Evolutionary conservation across 2,888 invertebrate species (phyloP), one percentile per base, ranked within the genome.

Genomic region (Phyllotreta cruciferae): DNA sequence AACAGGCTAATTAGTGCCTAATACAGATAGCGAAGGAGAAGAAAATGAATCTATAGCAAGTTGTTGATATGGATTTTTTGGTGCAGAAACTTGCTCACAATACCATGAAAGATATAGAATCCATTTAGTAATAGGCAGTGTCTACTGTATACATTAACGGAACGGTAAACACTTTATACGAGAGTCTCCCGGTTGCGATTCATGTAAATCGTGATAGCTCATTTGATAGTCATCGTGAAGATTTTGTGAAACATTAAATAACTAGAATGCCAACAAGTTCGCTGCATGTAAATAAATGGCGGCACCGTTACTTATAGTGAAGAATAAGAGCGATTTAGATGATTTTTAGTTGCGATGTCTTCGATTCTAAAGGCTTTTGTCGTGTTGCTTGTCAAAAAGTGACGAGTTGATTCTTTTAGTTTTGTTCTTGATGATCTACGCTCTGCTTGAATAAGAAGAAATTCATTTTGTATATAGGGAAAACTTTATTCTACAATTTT

Each of bases 221-320:
- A 36, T 11, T 39, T 54, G 63, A 58, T 63, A 57, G 57, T 35
- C 58, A 58, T 63, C 58, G 58, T 37, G 39, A 58, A 63, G 63
- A 63, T 63, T 63, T 56, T 63, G 47, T 63, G 54, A 58, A 63
- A 63, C 54, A 60, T 60, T 52, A 60, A 60, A 60, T 52, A 60
- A 52, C 60, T 53, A 42, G 53, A 60, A 53, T 60, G 44, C 52
- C 60, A 60, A 53, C 58, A 58, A 38, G 34, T 34, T 35, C 53
- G 37, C 62, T 56, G 52, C 56, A 62, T 58, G 52, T 60, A 60
- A 63, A 58, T 63, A 58, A 63, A 58, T 63, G 52, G 45, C 36
- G 8, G 53, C 54, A 49, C 63, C 63, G 63, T 63, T 63, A 63
- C 14, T 13, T n/a, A n/a, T n/a, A 44, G 9, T 37, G 38, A 58